Evolutionary conservation across 1,140 invertebrate genomes (phyloP), one percentile per base, ranked within the genome.

Genomic region (Conus betulinus): DNA sequence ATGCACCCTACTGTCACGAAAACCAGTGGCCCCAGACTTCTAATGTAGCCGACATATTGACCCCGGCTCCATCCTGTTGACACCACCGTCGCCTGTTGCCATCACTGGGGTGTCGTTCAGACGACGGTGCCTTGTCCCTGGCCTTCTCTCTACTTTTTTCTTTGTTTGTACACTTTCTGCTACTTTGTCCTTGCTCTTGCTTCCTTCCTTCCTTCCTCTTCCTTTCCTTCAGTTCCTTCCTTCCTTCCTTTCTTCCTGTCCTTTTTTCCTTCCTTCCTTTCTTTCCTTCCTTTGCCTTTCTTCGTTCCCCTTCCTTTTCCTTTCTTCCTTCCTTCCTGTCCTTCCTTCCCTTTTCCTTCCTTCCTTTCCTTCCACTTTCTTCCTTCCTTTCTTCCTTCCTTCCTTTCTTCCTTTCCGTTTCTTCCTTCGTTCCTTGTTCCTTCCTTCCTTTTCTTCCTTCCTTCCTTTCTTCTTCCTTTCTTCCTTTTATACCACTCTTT

Each of bases 231-330:
- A n/a, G n/a, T 39, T 39, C 39, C 39, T 39, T 39, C 39, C 39
- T 13, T 84, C 83, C 55, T 8, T 84, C 83, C n/a, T 84, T 8
- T 57, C 52, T 84, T 8, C 55, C 83, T 84, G n/a, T 8, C 55
- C 83, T 84, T 8, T 57, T n/a, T 84, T 8, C 55, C 52, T 84
- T 8, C 55, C 83, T 84, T 8, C 55, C 83, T 84, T 8, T 57
- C 83, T 84, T 8, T 84, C 52, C 23, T 23, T 74, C 20, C 23
- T 23, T 74, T 6, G 3, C 71, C 23, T 23, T 74, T 10, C 39
- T n/a, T 51, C 81, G 1, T n/a, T 51, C 53, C n/a, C 39, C 39
- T 1, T 83, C 81, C 39, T 27, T 39, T 8, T 55, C 53, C 39
- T 8, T 83, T 27, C 39, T 27, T 83, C n/a, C 39, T 27, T 51